phyloP scores from a whole-genome alignment of 2,797 vertebrate genomes.

The Hylomyscus alleni region DNA sequence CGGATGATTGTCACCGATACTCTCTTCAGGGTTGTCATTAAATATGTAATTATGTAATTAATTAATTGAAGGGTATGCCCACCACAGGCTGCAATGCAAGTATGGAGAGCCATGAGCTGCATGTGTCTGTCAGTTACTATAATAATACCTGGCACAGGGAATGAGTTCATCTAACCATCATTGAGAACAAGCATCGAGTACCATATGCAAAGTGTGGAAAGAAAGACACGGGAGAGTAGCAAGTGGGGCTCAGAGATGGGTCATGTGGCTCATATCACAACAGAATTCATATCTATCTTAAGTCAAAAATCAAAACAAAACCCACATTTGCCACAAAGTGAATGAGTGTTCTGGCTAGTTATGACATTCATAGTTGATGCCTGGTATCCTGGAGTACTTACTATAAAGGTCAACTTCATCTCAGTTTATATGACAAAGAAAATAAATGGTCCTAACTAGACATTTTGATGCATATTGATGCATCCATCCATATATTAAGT shows the following conservation, averaged over 20 bases:
- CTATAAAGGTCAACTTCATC: neutral
- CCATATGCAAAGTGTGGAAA: neutral
- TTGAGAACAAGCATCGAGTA: neutral
- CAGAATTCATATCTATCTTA: neutral
- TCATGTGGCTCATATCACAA: neutral
- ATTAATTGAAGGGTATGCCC: neutral
- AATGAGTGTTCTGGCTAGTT: neutral
- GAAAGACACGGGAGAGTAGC: neutral
- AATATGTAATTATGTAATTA: neutral
- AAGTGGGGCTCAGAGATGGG: neutral
- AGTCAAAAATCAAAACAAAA: neutral
- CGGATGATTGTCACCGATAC: neutral
- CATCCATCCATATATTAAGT: neutral
- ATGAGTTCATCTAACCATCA: neutral
- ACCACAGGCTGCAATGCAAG: neutral
- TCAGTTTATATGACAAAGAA: neutral
- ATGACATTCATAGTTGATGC: neutral
- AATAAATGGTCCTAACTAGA: neutral
- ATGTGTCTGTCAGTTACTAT: neutral
- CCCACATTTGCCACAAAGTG: neutral
- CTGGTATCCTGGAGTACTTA: neutral
- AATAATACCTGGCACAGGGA: neutral
- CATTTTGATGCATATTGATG: neutral
- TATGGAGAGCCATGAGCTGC: neutral
- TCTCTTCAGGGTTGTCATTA: conserved; percentile 7